phyloP scores from a whole-genome alignment of 2,113 vertebrate species.

The Cyanoramphus novaezelandiae region DNA sequence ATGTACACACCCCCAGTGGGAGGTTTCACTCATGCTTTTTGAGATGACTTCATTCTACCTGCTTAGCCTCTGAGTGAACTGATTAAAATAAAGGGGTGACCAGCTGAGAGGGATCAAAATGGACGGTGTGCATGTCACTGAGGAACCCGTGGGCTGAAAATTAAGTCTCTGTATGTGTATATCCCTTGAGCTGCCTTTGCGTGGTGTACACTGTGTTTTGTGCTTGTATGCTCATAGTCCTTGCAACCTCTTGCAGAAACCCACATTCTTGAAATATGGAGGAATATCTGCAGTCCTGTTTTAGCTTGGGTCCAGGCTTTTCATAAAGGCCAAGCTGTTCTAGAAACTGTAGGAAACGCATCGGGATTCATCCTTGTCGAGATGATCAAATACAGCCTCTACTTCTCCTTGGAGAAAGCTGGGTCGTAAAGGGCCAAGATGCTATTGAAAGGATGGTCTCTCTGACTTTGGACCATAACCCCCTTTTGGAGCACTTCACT shows the following conservation, averaged over 20 bases:
- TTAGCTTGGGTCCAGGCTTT: neutral
- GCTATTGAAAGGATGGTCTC: neutral
- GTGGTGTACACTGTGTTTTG: neutral
- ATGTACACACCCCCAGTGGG: neutral
- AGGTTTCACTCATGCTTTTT: conserved; percentile 33
- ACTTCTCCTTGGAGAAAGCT: neutral
- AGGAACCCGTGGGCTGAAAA: neutral
- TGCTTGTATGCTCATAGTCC: neutral
- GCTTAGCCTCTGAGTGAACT: neutral
- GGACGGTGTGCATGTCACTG: neutral
- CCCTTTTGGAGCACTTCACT: neutral
- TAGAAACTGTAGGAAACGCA: neutral
- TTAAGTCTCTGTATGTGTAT: fast-evolving
- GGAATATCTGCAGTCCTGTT: neutral
- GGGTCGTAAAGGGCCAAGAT: neutral
- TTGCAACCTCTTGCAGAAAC: neutral
- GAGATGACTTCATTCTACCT: conserved; percentile 12
- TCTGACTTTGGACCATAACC: neutral
- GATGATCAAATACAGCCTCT: neutral
- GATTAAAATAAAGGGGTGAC: neutral
- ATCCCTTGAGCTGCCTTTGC: neutral
- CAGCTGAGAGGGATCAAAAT: neutral
- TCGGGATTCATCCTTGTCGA: neutral
- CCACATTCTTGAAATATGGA: neutral
- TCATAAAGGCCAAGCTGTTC: neutral